Evolutionary conservation across 2,113 vertebrate genomes (phyloP).

Genomic region (Rhineura floridana): DNA sequence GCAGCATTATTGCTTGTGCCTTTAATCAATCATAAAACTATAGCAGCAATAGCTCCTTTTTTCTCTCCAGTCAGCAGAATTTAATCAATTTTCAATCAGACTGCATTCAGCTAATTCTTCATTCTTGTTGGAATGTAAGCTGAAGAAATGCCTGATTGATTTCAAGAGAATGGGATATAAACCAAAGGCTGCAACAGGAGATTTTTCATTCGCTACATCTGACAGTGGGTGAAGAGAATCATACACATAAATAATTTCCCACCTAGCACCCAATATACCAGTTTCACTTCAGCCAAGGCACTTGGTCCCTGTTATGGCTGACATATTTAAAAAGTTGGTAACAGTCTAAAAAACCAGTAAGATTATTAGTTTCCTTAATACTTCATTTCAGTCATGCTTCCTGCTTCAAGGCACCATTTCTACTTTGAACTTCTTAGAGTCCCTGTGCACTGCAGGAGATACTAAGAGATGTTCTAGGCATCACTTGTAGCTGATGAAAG

Average conservation of each 20-base stretch:
- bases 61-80: not conserved
- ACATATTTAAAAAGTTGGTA: not conserved
- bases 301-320: not conserved
- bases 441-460: not conserved
- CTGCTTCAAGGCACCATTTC: not conserved
- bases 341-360: not conserved
- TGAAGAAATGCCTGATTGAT: not conserved
- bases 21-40: not conserved
- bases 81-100: constrained; percentile 2
- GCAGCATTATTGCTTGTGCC: not conserved
- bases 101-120: constrained; percentile 3
- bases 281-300: not conserved
- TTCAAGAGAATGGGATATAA: constrained; percentile 9
- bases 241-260: not conserved
- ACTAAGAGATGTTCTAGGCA: not conserved
- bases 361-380: not conserved
- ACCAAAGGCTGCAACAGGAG: not conserved
- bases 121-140: not conserved
- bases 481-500: not conserved
- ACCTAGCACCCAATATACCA: not conserved
- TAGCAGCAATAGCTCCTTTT: not conserved
- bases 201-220: not conserved
- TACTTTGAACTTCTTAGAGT: not conserved
- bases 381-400: not conserved
- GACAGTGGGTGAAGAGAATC: not conserved